Evolutionary conservation across 2,888 invertebrate species (phyloP).

Genomic region (Anarsia innoxiella): DNA sequence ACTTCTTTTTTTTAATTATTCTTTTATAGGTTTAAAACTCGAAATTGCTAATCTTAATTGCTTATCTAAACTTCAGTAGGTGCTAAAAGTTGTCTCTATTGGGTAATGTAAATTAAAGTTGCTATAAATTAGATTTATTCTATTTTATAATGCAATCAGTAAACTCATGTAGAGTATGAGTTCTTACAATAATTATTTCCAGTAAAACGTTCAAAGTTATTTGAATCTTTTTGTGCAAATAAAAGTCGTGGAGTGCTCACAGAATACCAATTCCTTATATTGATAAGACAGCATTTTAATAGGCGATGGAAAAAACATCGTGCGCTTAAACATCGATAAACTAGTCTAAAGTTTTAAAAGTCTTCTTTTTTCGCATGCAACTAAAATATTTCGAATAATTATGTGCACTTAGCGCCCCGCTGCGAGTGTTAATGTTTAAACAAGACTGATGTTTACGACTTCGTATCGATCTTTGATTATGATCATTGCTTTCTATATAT

Average conservation of each 20-base stretch:
- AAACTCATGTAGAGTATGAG: too few relatives aligned
- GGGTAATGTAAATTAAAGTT: too few relatives aligned
- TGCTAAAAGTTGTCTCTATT: too few relatives aligned
- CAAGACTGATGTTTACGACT: conserved; percentile 10
- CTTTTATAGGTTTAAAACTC: too few relatives aligned
- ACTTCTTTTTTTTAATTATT: conserved; percentile 54
- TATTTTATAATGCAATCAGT: too few relatives aligned
- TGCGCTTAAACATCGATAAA: conserved; percentile 39
- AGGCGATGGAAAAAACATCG: conserved; percentile 46
- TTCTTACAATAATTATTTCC: conserved; percentile 53
- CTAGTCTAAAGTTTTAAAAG: conserved; percentile 41
- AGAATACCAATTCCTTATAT: conserved; percentile 63
- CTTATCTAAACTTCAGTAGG: too few relatives aligned
- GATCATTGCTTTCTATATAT: conserved; percentile 7
- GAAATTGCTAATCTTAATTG: too few relatives aligned
- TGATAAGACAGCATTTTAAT: conserved; percentile 58
- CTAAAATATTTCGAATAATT: conserved; percentile 20
- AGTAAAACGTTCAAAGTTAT: conserved; percentile 42
- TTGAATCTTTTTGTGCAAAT: conserved; percentile 52
- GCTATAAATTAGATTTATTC: too few relatives aligned
- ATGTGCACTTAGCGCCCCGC: conserved; percentile 11
- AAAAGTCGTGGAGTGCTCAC: conserved; percentile 57
- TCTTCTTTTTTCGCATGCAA: conserved; percentile 14
- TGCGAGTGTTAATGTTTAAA: conserved; percentile 10
- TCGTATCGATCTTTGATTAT: conserved; percentile 2